phyloP scores from a whole-genome alignment of 2,888 invertebrate genomes.

The Aspidiotus destructor region DNA sequence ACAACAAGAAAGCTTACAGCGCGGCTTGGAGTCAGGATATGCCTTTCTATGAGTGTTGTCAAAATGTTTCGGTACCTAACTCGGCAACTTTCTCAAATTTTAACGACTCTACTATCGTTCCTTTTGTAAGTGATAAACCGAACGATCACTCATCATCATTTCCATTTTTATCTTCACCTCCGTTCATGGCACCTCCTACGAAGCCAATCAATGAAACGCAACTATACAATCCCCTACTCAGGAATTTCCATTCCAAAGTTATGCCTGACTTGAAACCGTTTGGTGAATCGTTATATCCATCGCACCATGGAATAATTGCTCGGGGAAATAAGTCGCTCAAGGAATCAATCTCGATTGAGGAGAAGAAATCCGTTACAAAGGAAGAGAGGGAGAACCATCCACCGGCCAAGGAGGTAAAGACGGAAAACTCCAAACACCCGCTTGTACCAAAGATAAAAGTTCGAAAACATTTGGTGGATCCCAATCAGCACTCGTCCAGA shows the following conservation, averaged over 20 bases:
- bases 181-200: neutral
- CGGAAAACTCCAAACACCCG: constrained; percentile 1
- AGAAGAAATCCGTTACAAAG: neutral
- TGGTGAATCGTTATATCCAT: neutral
- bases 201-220: neutral
- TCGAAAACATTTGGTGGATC: constrained; percentile 46
- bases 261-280: neutral
- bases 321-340: neutral
- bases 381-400: neutral
- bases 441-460: constrained; percentile 43
- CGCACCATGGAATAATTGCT: neutral
- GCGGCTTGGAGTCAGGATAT: constrained; percentile 7
- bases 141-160: neutral
- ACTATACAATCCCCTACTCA: neutral
- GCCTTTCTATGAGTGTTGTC: constrained; percentile 13
- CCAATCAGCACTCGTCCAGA: constrained; percentile 40
- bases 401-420: neutral
- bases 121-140: neutral
- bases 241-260: neutral
- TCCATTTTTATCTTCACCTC: neutral
- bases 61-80: neutral
- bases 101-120: neutral
- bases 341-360: neutral
- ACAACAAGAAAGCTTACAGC: constrained; percentile 13
- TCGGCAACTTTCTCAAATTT: neutral